A percentile compares a stretch with the other conserved stretches of the same genome.
Conservation (phyloP, 2,113 vertebrate species). For the Tachysurus vachellii region DNA sequence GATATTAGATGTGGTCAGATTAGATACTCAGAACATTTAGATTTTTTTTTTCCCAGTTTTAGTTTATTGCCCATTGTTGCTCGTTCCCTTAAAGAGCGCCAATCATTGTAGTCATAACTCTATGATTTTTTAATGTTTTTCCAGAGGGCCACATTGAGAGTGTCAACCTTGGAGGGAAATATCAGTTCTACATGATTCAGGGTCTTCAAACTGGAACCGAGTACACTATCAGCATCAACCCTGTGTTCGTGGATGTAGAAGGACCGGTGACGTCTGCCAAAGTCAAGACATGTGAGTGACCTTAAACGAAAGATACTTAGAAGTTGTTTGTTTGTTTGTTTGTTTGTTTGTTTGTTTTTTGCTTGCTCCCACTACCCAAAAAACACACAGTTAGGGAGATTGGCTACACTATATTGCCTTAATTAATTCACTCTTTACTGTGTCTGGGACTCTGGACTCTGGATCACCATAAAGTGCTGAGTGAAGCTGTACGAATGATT, state of each 20-base stretch:
- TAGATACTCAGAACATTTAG: background rate
- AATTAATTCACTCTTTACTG: background rate
- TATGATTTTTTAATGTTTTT: background rate
- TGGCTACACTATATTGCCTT: background rate
- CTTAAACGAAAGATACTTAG: background rate
- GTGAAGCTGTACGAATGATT: background rate
- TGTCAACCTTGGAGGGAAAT: constrained; percentile 78
- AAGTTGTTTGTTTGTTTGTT: background rate
- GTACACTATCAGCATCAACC: constrained; percentile 82
- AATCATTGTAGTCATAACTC: background rate
- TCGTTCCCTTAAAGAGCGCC: background rate
- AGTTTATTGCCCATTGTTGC: background rate
- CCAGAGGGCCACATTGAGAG: constrained; percentile 82
- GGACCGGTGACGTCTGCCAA: constrained; percentile 73
- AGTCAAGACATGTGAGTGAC: constrained; percentile 74
- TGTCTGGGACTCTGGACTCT: background rate
- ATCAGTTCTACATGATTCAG: constrained; percentile 85
- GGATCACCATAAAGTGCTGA: background rate
- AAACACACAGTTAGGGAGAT: background rate
- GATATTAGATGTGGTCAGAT: background rate
- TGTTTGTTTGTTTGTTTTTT: background rate
- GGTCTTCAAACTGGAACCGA: constrained; percentile 77
- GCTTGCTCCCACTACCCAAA: background rate
- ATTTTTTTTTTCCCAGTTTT: background rate
- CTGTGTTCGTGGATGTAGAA: constrained; percentile 82